Evolutionary conservation across 2,797 vertebrate species (phyloP).

Genomic region (Nasua narica): DNA sequence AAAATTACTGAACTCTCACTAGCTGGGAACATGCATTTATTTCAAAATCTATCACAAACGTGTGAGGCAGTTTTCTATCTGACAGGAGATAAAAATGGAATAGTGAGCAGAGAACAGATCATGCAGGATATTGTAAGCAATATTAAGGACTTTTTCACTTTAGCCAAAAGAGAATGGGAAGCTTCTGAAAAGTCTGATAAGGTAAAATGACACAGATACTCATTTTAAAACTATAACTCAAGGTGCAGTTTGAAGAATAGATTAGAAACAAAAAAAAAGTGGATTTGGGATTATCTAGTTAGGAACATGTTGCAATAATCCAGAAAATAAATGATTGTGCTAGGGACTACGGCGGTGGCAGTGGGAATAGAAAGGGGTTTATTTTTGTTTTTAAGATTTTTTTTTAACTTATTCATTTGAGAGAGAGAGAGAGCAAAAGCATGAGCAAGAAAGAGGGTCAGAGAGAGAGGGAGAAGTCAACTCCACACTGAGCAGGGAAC

Average conservation of each 20-base stretch:
- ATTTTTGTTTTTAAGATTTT: not conserved
- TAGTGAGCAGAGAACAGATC: not conserved
- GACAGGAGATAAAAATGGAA: conserved; percentile 26
- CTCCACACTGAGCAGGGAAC: not conserved
- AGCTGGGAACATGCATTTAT: conserved; percentile 39
- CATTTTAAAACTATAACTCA: not conserved
- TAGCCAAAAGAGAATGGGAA: not conserved
- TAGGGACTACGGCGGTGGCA: too few species aligned
- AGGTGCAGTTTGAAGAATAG: not conserved
- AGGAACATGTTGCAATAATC: not conserved
- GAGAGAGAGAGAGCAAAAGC: not conserved
- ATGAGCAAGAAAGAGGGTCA: not conserved
- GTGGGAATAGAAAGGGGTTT: not conserved
- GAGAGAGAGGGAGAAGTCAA: not conserved
- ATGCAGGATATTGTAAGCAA: not conserved
- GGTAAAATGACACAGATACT: not conserved
- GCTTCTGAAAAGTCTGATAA: not conserved
- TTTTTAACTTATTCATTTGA: not conserved
- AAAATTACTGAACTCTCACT: conserved; percentile 41
- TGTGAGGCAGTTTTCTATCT: not conserved
- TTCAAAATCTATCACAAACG: conserved; percentile 45
- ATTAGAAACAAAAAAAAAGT: not conserved
- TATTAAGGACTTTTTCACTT: not conserved
- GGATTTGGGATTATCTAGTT: not conserved
- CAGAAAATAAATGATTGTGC: not conserved